Conservation (phyloP, 30 jellyfish, hydroid and myxozoan species). For the Aurelia sp. region DNA sequence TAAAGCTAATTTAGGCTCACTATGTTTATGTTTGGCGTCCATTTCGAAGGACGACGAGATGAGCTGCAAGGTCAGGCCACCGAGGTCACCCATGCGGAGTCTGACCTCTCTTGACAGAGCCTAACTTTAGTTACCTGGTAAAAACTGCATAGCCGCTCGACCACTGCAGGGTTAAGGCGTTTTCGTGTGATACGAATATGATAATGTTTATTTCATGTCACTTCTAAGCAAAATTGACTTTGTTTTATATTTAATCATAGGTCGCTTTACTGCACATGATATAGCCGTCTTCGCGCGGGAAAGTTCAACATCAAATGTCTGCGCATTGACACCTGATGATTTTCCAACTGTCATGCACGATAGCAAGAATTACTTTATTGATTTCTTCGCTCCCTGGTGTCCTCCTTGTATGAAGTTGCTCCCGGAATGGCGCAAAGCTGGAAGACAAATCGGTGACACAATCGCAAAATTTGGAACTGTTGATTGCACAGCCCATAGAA, state of each 20-base stretch:
- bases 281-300: slow-evolving; percentile 91
- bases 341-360: slow-evolving; percentile 61
- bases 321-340: slow-evolving; percentile 87
- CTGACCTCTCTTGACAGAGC: too few relatives aligned
- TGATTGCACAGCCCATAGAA: slow-evolving; percentile 86
- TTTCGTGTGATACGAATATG: too few relatives aligned
- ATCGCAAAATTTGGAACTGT: slow-evolving; percentile 94
- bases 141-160: too few relatives aligned
- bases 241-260: slow-evolving; percentile 15
- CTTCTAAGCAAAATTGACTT: too few relatives aligned
- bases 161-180: too few relatives aligned
- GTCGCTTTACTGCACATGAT: slow-evolving; percentile 94
- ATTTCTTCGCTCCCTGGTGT: slow-evolving; percentile 99
- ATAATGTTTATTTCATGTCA: too few relatives aligned
- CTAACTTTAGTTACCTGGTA: too few relatives aligned
- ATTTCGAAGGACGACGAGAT: too few relatives aligned
- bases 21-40: too few relatives aligned
- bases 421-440: slow-evolving; percentile 99
- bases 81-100: too few relatives aligned
- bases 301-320: slow-evolving; percentile 84
- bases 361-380: slow-evolving; percentile 73
- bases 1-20: too few relatives aligned
- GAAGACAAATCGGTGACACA: slow-evolving; percentile 84
- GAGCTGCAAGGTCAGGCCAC: too few relatives aligned
- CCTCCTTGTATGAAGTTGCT: slow-evolving; percentile 98